These are phyloP conservation scores for Goniozus legneri DNA, from an alignment of 1,140 invertebrate genomes.

Conservation along the genomic window DNA sequence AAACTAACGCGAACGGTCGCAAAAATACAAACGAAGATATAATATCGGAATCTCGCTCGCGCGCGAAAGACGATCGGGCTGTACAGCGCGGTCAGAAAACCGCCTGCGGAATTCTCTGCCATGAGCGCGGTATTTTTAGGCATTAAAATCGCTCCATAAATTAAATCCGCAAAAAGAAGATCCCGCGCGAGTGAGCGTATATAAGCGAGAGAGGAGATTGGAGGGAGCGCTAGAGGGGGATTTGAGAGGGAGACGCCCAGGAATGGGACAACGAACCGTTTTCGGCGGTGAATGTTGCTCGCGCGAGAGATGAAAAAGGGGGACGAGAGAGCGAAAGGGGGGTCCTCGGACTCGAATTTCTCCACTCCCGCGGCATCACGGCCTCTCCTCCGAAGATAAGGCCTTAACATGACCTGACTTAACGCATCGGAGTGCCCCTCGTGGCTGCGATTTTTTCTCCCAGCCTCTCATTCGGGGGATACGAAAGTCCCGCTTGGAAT, in stretches of 20 bases:
- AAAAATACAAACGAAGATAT: not conserved
- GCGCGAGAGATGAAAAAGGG: no score
- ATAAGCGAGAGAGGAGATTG: no score
- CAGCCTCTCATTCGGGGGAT: no score
- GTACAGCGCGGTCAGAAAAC: slow-evolving; percentile 17
- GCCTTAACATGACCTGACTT: slow-evolving; percentile 47
- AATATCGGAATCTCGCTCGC: no score
- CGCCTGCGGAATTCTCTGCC: no score
- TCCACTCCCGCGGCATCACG: slow-evolving; percentile 14
- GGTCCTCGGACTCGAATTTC: slow-evolving; percentile 36
- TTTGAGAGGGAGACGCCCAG: slow-evolving; percentile 28
- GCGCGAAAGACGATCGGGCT: not conserved
- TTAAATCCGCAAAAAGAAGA: slow-evolving; percentile 45
- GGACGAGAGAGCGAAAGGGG: no score
- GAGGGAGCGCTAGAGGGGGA: not conserved
- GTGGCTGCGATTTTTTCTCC: no score
- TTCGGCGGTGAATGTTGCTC: slow-evolving; percentile 17
- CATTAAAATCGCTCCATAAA: slow-evolving; percentile 48
- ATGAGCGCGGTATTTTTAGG: slow-evolving; percentile 44
- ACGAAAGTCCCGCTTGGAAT: no score
- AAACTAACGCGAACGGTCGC: no score
- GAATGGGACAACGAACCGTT: slow-evolving; percentile 29
- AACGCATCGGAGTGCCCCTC: slow-evolving; percentile 38
- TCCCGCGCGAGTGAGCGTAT: no score
- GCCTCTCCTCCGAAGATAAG: slow-evolving; percentile 34